Conservation (phyloP, 2,888 invertebrate species). For the Cheilosia variabilis region DNA sequence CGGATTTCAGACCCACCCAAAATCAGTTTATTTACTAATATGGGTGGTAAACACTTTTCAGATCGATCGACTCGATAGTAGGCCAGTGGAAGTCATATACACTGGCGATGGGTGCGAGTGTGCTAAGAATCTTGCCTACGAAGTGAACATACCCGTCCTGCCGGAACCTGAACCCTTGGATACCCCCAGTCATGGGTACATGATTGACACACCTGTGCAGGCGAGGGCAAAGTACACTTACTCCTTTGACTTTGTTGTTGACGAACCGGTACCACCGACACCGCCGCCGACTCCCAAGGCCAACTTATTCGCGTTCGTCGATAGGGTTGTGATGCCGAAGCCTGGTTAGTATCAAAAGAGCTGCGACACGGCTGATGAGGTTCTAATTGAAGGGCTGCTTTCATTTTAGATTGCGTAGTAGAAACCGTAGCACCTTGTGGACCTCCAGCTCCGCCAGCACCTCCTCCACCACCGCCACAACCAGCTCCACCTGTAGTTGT, state of each 20-base stretch:
- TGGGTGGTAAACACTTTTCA: conserved; percentile 29
- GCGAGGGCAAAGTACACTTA: conserved; percentile 79
- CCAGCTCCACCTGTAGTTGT: neutral
- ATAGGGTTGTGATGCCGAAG: conserved; percentile 78
- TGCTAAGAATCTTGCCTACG: conserved; percentile 78
- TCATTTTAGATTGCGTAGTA: conserved; percentile 76
- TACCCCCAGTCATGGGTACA: conserved; percentile 78
- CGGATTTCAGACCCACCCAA: neutral
- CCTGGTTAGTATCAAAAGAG: conserved; percentile 77
- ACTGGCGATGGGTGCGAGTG: conserved; percentile 80
- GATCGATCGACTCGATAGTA: conserved; percentile 72
- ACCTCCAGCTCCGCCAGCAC: conserved; percentile 1
- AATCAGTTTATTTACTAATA: neutral
- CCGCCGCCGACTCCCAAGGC: conserved; percentile 70
- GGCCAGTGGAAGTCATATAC: conserved; percentile 79
- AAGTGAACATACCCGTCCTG: conserved; percentile 78
- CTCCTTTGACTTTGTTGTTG: conserved; percentile 80
- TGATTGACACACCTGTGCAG: conserved; percentile 78
- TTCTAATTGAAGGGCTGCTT: neutral
- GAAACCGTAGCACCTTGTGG: conserved; percentile 10
- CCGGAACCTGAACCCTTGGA: conserved; percentile 68
- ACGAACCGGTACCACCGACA: conserved; percentile 79
- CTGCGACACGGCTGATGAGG: neutral
- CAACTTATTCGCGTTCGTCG: conserved; percentile 79
- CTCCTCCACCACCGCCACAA: neutral